phyloP scores from a whole-genome alignment of 2,797 vertebrate species.

The Okamejei kenojei region DNA sequence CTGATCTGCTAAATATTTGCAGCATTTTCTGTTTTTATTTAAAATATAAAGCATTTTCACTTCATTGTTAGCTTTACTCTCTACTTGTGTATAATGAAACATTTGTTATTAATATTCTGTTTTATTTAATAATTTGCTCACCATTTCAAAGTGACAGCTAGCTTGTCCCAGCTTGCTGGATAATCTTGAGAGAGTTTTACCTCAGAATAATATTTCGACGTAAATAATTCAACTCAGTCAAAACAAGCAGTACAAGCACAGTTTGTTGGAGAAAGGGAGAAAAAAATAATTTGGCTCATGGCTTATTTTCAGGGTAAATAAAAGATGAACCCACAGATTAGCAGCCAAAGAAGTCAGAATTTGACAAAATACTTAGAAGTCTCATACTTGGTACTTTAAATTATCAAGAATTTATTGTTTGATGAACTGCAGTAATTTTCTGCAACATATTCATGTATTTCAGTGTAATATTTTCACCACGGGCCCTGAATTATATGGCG shows the following conservation, averaged over 20 bases:
- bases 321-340: not conserved
- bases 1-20: no score
- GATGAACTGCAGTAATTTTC: not conserved
- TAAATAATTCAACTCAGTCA: not conserved
- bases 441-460: not conserved
- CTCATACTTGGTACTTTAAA: not conserved
- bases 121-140: not conserved
- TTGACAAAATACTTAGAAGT: slow-evolving; percentile 6
- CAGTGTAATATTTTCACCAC: no score
- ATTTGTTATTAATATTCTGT: not conserved
- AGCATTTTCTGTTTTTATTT: no score
- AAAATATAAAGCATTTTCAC: no score
- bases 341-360: not conserved
- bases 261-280: not conserved
- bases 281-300: not conserved
- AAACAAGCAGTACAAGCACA: not conserved
- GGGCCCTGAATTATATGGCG: no score
- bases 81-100: not conserved
- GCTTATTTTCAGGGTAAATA: not conserved
- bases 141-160: not conserved
- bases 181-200: not conserved
- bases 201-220: not conserved
- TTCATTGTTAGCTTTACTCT: no score
- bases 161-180: not conserved
- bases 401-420: not conserved